Conservation (phyloP, 1,140 invertebrate species). For the Drosophila sulfurigaster region DNA sequence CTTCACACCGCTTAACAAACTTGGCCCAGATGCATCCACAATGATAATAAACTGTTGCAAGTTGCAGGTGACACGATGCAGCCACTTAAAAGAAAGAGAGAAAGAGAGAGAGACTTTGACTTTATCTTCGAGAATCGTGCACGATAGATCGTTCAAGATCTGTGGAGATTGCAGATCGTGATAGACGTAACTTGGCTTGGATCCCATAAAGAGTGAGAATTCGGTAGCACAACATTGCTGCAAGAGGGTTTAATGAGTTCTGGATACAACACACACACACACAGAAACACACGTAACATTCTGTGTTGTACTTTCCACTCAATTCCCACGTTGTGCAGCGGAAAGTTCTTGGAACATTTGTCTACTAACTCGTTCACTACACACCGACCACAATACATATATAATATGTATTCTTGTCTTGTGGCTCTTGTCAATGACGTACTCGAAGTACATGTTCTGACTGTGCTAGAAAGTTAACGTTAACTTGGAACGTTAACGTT, state of each 20-base stretch:
- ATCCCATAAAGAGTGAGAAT: slow-evolving; percentile 11
- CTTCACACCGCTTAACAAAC: background rate
- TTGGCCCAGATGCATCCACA: background rate
- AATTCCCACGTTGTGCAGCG: slow-evolving; percentile 26
- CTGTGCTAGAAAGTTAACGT: slow-evolving; percentile 30
- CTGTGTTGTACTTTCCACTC: background rate
- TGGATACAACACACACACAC: slow-evolving; percentile 12
- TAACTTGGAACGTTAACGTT: background rate
- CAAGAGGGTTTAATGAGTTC: slow-evolving; percentile 12
- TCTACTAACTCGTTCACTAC: background rate
- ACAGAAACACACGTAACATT: background rate
- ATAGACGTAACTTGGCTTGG: background rate
- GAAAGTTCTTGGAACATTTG: too few species aligned
- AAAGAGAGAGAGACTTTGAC: too few species aligned
- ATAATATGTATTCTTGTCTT: background rate
- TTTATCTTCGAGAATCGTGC: slow-evolving; percentile 10
- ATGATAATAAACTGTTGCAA: slow-evolving; percentile 9
- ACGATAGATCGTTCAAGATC: slow-evolving; percentile 10
- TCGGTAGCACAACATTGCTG: slow-evolving; percentile 3
- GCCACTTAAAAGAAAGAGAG: background rate
- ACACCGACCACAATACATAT: too few species aligned
- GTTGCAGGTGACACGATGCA: slow-evolving; percentile 10
- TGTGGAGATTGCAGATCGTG: slow-evolving; percentile 19
- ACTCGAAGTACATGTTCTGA: slow-evolving; percentile 15
- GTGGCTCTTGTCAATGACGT: slow-evolving; percentile 38